phyloP scores from a whole-genome alignment of 2,113 vertebrate genomes.

The Chaetorhynchus papuensis region DNA sequence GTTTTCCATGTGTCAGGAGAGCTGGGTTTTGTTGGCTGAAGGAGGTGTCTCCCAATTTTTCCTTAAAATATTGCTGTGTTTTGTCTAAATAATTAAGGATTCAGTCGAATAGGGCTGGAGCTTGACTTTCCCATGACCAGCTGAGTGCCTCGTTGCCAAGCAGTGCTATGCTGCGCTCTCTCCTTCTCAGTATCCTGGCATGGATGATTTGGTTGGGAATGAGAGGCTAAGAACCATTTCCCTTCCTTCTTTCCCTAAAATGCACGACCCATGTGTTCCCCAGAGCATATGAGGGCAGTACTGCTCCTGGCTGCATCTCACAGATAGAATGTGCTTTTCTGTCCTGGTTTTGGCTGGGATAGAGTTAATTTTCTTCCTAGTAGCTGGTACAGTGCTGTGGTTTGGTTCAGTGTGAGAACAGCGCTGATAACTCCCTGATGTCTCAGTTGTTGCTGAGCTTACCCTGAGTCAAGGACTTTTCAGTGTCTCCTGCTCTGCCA shows the following conservation, averaged over 20 bases:
- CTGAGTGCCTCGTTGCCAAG: background rate
- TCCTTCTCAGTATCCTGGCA: background rate
- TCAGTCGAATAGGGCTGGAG: background rate
- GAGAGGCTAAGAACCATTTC: background rate
- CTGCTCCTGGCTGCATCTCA: background rate
- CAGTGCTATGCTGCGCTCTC: background rate
- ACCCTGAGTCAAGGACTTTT: background rate
- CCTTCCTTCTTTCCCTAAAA: background rate
- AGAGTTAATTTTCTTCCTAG: background rate
- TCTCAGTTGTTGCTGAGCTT: background rate
- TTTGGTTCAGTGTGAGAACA: background rate
- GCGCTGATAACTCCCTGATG: background rate
- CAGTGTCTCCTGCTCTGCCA: background rate
- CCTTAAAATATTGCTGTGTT: background rate
- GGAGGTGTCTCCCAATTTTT: background rate
- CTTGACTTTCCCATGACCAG: background rate
- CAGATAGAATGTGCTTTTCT: background rate
- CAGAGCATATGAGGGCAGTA: background rate
- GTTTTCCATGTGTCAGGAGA: background rate
- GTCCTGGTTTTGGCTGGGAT: background rate
- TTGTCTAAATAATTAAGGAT: background rate
- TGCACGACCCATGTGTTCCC: rapidly evolving
- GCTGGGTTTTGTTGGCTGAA: background rate
- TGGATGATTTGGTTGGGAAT: background rate
- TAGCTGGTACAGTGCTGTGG: background rate